Evolutionary conservation across 2,888 invertebrate genomes (phyloP).

Genomic region (Cyrtodaria siliqua): DNA sequence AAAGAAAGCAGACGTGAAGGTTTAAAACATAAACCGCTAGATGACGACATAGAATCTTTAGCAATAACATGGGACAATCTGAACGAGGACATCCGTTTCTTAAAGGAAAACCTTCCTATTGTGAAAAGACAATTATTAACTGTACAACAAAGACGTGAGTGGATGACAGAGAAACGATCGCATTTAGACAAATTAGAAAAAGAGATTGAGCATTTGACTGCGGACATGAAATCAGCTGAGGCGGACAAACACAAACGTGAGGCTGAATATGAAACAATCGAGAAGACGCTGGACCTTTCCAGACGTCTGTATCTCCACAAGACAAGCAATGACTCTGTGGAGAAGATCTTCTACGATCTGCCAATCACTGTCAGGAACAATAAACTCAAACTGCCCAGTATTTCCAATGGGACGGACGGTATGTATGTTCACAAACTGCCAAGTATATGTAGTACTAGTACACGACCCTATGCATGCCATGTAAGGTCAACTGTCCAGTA

Average conservation of each 20-base stretch:
- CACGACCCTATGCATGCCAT: too few species aligned
- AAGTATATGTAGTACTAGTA: too few species aligned
- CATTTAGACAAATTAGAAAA: slow-evolving; percentile 68
- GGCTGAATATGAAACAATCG: slow-evolving; percentile 69
- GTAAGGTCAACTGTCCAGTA: too few species aligned
- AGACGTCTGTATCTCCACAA: slow-evolving; percentile 76
- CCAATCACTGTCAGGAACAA: slow-evolving; percentile 69
- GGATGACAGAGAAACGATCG: slow-evolving; percentile 73
- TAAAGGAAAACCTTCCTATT: slow-evolving; percentile 73
- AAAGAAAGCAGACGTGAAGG: slow-evolving; percentile 74
- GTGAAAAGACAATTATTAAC: slow-evolving; percentile 70
- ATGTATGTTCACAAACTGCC: slow-evolving; percentile 2
- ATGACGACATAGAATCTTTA: slow-evolving; percentile 50
- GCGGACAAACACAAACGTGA: slow-evolving; percentile 56
- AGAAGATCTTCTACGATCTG: slow-evolving; percentile 80
- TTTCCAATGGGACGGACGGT: slow-evolving; percentile 59
- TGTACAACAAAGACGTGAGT: slow-evolving; percentile 73
- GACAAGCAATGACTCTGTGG: slow-evolving; percentile 77
- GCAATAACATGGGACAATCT: slow-evolving; percentile 75
- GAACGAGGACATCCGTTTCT: slow-evolving; percentile 73
- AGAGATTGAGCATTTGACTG: slow-evolving; percentile 55
- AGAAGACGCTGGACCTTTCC: slow-evolving; percentile 73
- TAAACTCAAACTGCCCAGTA: slow-evolving; percentile 59
- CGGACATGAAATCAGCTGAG: slow-evolving; percentile 64
- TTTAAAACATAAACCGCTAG: slow-evolving; percentile 57